Evolutionary conservation across 2,888 invertebrate genomes (phyloP).

Genomic region (Emmelina monodactyla): DNA sequence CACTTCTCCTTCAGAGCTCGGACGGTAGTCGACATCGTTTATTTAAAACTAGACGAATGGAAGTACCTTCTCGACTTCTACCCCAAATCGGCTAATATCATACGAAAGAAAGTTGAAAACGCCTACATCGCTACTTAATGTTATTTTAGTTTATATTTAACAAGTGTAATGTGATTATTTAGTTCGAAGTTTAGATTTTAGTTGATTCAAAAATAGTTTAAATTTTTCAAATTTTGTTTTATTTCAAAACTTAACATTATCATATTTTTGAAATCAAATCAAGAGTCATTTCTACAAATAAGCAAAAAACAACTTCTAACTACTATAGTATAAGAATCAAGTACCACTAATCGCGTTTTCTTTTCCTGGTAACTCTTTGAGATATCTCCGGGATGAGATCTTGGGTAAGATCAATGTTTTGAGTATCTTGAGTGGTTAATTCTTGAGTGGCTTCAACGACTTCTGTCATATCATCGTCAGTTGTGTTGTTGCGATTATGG

Average conservation of each 20-base stretch:
- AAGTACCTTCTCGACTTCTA: conserved; percentile 56
- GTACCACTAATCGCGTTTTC: conserved; percentile 25
- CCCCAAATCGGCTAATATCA: conserved; percentile 45
- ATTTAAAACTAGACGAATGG: conserved; percentile 57
- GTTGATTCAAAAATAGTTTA: neutral
- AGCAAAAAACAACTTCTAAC: neutral
- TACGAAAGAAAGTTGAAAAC: conserved; percentile 49
- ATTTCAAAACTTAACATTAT: conserved; percentile 2
- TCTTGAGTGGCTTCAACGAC: neutral
- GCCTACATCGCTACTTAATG: conserved; percentile 46
- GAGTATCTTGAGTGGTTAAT: conserved; percentile 9
- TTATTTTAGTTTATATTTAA: conserved; percentile 9
- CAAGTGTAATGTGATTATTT: neutral
- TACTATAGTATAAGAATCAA: conserved; percentile 15
- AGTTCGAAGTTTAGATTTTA: neutral
- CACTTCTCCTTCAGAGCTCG: conserved; percentile 63
- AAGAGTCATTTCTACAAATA: neutral
- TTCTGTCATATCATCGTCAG: neutral
- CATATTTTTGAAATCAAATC: neutral
- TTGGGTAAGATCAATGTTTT: conserved; percentile 22
- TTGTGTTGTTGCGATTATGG: conserved; percentile 17
- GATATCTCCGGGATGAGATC: conserved; percentile 35
- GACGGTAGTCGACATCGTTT: conserved; percentile 58
- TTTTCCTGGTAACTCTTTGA: conserved; percentile 31
- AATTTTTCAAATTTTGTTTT: neutral